Evolutionary conservation across 2,113 vertebrate genomes (phyloP), one percentile per base, ranked within the genome.

Genomic region (Xiphias gladius): DNA sequence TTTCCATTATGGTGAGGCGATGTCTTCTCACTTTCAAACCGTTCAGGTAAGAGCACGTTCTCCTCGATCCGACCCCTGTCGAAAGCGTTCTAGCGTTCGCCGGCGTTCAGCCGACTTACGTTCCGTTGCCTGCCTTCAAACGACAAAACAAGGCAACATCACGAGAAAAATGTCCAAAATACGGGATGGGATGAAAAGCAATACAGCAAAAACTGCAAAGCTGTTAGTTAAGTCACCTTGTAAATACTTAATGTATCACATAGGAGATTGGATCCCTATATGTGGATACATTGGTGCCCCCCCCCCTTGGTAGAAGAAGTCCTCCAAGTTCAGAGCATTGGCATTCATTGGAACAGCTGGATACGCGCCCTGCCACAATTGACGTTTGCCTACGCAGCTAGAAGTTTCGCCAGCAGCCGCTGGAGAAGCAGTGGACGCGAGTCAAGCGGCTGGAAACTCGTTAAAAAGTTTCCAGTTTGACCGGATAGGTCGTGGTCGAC

Each of bases 21-120:
- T 98, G 97, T 92, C 96, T 98, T 85, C 96, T 98, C 95, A 98
- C 97, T 95, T 94, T 98, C 96, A 98, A 96, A 95, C 98, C 97
- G 63, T 99, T 99, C 95, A 97, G 98, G 98, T 99, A 96, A 97
- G 97, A 63, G 7, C 32, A 11, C 1, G 8, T 7, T 17, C 37
- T 32, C 46, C n/a, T 37, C 5, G 2, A 65, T 19, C 13, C 32
- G 0, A 26, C 28, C 2, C 64, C 16, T 12, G 20, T 22, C 22
- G 48, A 52, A 22, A 19, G 19, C n/a, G 32, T 35, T 22, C 13
- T 14, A 30, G 0, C 22, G 0, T 52, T 58, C 7, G 46, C 20
- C 20, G 20, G 7, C 54, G 20, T 54, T 52, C 1, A 62, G 17
- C 2, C 17, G 30, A 50, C 19, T 50, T 20, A 17, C 16, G 17